These are phyloP conservation scores for Catocala fraxini DNA, from an alignment of 2,888 invertebrate species.

Conservation along the genomic window DNA sequence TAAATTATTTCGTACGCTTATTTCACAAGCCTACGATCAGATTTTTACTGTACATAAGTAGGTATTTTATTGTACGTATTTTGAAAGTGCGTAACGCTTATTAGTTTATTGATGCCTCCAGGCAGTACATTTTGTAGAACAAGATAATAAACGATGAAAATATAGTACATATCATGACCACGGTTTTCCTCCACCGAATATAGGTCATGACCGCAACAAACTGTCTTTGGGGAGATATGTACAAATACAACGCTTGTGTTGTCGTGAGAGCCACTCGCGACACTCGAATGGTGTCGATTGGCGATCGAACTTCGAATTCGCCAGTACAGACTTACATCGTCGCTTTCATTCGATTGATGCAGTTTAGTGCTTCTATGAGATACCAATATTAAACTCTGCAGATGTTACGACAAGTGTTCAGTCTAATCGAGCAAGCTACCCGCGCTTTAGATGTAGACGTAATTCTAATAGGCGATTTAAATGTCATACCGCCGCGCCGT, in stretches of 20 bases:
- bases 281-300: constrained; percentile 11
- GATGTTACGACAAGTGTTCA: no score
- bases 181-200: constrained; percentile 4
- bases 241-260: constrained; percentile 15
- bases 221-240: constrained; percentile 17
- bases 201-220: constrained; percentile 19
- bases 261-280: constrained; percentile 15
- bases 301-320: constrained; percentile 5
- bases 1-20: no score
- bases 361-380: no score
- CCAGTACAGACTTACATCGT: background rate
- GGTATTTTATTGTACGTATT: no score
- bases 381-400: no score
- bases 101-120: constrained; percentile 10
- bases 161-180: constrained; percentile 11
- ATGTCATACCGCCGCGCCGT: no score
- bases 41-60: no score
- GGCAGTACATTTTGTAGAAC: constrained; percentile 1
- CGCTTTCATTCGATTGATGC: background rate
- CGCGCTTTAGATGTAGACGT: no score
- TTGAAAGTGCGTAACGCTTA: no score
- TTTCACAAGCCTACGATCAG: no score
- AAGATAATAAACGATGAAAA: constrained; percentile 7
- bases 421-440: no score
- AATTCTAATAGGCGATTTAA: no score